Conservation (phyloP, 2,797 vertebrate genomes). For the Gadopsis bispinosus region DNA sequence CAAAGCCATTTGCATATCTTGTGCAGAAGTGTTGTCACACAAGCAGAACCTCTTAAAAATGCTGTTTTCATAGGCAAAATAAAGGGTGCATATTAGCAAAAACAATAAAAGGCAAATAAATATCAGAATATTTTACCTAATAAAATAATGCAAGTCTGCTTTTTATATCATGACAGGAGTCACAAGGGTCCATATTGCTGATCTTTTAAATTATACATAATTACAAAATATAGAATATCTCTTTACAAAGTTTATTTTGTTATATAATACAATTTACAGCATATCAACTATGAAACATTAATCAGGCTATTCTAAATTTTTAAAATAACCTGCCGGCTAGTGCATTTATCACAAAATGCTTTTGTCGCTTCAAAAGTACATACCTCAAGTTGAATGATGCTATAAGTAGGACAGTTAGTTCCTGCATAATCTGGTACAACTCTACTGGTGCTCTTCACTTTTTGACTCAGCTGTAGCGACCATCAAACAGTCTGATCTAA, state of each 20-base stretch:
- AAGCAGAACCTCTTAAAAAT: slow-evolving; percentile 84
- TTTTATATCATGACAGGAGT: slow-evolving; percentile 87
- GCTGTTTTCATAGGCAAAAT: slow-evolving; percentile 77
- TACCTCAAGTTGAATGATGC: slow-evolving; percentile 85
- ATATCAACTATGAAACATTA: slow-evolving; percentile 92
- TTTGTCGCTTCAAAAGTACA: slow-evolving; percentile 89
- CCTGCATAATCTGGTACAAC: slow-evolving; percentile 89
- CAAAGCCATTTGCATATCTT: slow-evolving; percentile 83
- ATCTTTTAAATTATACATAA: slow-evolving; percentile 93
- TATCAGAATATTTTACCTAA: slow-evolving; percentile 85
- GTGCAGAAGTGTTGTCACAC: slow-evolving; percentile 83
- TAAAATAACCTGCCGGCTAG: slow-evolving; percentile 94
- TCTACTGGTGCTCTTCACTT: slow-evolving; percentile 71
- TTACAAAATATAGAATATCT: slow-evolving; percentile 99
- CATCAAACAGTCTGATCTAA: slow-evolving; percentile 55
- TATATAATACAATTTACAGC: slow-evolving; percentile 98
- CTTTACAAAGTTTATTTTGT: slow-evolving; percentile 93
- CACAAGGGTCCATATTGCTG: slow-evolving; percentile 98
- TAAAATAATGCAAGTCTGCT: slow-evolving; percentile 87
- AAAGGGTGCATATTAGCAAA: slow-evolving; percentile 80
- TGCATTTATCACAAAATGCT: slow-evolving; percentile 88
- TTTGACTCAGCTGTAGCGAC: slow-evolving; percentile 64
- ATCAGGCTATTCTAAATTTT: slow-evolving; percentile 91
- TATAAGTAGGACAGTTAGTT: slow-evolving; percentile 83
- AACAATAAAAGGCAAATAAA: slow-evolving; percentile 81